Evolutionary conservation across 1,140 invertebrate genomes (phyloP).

Genomic region (Grapholita molesta): DNA sequence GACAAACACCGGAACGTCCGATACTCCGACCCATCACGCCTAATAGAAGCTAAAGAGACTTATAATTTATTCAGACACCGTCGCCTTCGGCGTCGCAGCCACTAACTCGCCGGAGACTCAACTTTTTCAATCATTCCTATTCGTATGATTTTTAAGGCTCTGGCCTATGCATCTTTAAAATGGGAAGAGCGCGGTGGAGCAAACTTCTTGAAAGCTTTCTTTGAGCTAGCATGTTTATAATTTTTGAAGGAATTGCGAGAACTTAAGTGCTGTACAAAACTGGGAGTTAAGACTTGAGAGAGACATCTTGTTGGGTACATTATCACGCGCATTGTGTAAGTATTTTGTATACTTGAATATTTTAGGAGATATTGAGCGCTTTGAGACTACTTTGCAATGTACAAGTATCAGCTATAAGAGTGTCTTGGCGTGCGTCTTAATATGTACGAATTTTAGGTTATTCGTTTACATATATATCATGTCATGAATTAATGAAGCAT

Average conservation of each 20-base stretch:
- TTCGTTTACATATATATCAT: too few species aligned
- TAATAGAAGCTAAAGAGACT: slow-evolving; percentile 29
- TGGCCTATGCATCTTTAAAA: background rate
- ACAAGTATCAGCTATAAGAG: slow-evolving; percentile 20
- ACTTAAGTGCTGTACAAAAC: background rate
- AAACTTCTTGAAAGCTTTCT: background rate
- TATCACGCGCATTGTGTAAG: background rate
- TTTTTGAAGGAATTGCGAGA: background rate
- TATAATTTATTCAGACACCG: slow-evolving; percentile 31
- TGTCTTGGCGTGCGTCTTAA: background rate
- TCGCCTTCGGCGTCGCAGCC: background rate
- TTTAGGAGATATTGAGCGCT: background rate
- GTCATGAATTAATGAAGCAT: too few species aligned
- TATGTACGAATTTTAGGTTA: background rate
- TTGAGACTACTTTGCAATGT: background rate
- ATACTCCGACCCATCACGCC: slow-evolving; percentile 15
- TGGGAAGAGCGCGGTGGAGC: background rate
- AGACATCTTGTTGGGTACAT: too few species aligned
- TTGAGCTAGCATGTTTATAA: background rate
- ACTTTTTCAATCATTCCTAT: background rate
- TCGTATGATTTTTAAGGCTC: background rate
- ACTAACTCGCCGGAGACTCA: background rate
- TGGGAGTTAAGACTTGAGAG: too few species aligned
- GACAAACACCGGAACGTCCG: background rate
- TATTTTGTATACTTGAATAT: background rate